phyloP scores from a whole-genome alignment of 1,140 invertebrate species.

The Sipha flava region DNA sequence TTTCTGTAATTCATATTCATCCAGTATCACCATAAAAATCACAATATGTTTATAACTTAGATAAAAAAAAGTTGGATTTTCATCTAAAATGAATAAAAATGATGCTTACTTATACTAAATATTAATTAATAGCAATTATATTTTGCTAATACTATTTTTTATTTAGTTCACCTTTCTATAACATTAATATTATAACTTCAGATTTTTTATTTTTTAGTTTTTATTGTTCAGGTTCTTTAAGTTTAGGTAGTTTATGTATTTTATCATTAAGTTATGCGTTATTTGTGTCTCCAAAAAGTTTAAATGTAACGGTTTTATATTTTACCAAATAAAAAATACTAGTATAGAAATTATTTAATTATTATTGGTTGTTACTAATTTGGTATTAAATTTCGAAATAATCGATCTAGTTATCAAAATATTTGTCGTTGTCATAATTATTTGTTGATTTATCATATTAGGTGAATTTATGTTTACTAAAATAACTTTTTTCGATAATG shows the following conservation, averaged over 20 bases:
- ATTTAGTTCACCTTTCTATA: too few relatives aligned
- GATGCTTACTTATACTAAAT: too few relatives aligned
- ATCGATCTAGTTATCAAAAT: not conserved
- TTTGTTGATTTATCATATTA: not conserved
- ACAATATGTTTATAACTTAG: too few relatives aligned
- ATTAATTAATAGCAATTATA: too few relatives aligned
- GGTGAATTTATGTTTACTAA: not conserved
- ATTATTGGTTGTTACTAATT: not conserved
- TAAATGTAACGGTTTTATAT: not conserved
- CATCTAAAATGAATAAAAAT: too few relatives aligned
- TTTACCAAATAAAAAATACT: not conserved
- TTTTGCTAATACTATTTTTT: too few relatives aligned
- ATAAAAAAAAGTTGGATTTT: too few relatives aligned
- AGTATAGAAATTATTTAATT: not conserved
- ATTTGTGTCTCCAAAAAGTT: not conserved
- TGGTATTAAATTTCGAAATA: not conserved
- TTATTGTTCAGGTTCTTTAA: not conserved
- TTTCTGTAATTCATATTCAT: too few relatives aligned
- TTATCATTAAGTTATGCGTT: too few relatives aligned
- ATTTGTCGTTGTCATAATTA: not conserved
- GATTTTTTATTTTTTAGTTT: not conserved
- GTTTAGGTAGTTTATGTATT: too few relatives aligned
- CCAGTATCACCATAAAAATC: too few relatives aligned
- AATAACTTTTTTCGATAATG: not conserved
- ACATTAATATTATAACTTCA: too few relatives aligned